Conservation (phyloP, 2,113 vertebrate species). For the Fulica atra region DNA sequence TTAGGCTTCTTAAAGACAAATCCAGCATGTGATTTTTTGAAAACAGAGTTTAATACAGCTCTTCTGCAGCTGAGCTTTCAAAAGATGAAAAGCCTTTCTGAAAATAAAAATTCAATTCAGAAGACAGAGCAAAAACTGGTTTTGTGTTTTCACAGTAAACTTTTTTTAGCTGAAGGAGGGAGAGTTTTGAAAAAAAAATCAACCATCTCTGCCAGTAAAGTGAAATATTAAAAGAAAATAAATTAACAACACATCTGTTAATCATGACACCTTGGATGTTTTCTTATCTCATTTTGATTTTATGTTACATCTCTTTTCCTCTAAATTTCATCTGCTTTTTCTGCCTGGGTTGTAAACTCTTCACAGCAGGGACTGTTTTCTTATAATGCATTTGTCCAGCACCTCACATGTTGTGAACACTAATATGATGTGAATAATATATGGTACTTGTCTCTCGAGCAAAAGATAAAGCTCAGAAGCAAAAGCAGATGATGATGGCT, state of each 20-base stretch:
- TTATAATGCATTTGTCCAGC: conserved; percentile 42
- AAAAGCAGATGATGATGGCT: conserved; percentile 29
- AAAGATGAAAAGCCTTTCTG: not conserved
- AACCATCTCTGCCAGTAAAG: not conserved
- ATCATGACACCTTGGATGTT: not conserved
- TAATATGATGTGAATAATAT: conserved; percentile 53
- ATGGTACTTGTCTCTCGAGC: conserved; percentile 3
- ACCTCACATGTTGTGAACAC: conserved; percentile 35
- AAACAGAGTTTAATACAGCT: not conserved
- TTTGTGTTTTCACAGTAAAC: not conserved
- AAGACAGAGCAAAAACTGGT: not conserved
- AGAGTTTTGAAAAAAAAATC: not conserved
- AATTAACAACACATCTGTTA: conserved; percentile 27
- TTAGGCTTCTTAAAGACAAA: not conserved
- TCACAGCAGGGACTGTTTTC: conserved; percentile 27
- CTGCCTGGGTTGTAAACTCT: conserved; percentile 23
- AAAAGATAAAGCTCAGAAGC: conserved; percentile 1
- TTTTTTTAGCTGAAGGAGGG: not conserved
- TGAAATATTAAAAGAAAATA: not conserved
- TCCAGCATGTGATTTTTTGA: not conserved
- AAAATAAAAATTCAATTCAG: conserved; percentile 5
- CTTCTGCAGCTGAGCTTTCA: not conserved
- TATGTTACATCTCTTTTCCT: not conserved
- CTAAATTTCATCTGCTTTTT: not conserved
- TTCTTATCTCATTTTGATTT: not conserved